These are phyloP conservation scores for Corynorhinus townsendii DNA, from an alignment of 2,113 vertebrate species.

Conservation along the genomic window DNA sequence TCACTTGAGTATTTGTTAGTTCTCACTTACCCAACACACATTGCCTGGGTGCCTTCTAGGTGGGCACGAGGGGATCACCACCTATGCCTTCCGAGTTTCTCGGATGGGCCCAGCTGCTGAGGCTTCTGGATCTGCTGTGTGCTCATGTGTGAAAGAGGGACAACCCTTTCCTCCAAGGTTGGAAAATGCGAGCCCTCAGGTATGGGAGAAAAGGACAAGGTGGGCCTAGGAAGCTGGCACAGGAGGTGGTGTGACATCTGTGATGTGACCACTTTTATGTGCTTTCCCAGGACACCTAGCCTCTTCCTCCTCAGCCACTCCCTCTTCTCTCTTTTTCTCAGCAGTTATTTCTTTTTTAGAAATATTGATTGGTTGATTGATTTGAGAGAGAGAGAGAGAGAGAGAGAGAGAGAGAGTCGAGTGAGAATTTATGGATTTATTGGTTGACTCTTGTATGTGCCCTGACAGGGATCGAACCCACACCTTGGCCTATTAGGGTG, in stretches of 20 bases:
- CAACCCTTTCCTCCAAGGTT: neutral
- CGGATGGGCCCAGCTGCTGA: neutral
- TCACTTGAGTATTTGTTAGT: too few species aligned
- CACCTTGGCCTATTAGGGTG: neutral
- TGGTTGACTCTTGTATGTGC: neutral
- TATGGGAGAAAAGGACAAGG: neutral
- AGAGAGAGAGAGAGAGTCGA: neutral
- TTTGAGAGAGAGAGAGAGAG: neutral
- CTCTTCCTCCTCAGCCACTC: rapidly evolving
- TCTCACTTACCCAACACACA: rapidly evolving
- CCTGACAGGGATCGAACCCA: neutral
- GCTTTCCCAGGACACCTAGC: neutral
- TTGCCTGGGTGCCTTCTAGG: neutral
- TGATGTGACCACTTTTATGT: rapidly evolving
- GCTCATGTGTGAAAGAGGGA: too few species aligned
- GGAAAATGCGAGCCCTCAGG: neutral
- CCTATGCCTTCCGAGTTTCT: neutral
- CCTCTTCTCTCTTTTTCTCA: neutral
- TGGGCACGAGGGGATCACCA: neutral
- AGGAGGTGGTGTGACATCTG: rapidly evolving
- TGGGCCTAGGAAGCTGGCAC: too few species aligned
- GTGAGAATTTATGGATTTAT: too few species aligned
- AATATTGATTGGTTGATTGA: neutral
- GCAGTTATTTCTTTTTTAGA: neutral
- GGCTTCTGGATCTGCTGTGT: neutral